Base-by-base conservation (phyloP, 1,140 invertebrate genomes). In the Drosophila sp. region DNA sequence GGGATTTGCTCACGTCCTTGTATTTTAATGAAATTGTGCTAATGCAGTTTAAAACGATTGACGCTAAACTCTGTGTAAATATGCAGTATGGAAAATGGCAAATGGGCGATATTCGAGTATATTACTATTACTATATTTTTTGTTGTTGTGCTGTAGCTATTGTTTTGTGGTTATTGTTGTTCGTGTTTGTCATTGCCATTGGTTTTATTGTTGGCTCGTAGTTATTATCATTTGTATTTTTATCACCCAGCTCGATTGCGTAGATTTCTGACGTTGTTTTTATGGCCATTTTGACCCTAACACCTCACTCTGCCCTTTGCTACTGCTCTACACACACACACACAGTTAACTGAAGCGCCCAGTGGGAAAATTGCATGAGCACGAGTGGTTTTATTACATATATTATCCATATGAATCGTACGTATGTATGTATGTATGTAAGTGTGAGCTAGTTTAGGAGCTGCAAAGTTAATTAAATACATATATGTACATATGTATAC, bases 151-250 rank as follows among this genome's bases (percentile, higher is more conserved):
- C 5, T 54, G 56, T 29, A 23, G 23, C 58, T 41, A 30, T 76
- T 70, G 44, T 50, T 32, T 55, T 76, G 73, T 47, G 54, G 65
- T 70, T 70, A 61, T 61, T 65, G 66, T 44, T 55, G 32, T 58
- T 64, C 38, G 29, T 65, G 50, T 66, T 54, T 68, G 54, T 72
- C 76, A 65, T 62, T 55, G 57, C 8, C 58, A 25, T 38, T 61
- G 35, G 23, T 25, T 29, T 23, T 54, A 17, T 32, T 57, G 44
- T 29, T 27, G 23, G n/a, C n/a, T 44, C 30, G 58, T 58, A 38
- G 66, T 81, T 81, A 78, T 74, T 82, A 74, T 70, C 79, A 50
- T 70, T 82, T 80, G 61, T 70, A 66, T 62, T 62, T 77, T 77
- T 76, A 68, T 63, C 60, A 50, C 38, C 29, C 10, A 55, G 41